Base-by-base conservation (phyloP, 2,888 invertebrate genomes). In the Standfussiana lucernea region DNA sequence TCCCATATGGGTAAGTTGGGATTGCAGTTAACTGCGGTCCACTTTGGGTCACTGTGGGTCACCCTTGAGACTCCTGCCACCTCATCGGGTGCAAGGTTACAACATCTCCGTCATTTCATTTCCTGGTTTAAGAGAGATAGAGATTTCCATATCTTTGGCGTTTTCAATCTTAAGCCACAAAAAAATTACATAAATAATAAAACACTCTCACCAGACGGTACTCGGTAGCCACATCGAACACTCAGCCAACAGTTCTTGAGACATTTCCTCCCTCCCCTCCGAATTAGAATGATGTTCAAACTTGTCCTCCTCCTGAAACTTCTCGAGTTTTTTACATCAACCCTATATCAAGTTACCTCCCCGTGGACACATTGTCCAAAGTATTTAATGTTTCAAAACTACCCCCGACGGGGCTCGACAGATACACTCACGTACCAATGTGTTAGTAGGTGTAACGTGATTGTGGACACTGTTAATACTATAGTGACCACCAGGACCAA, bases 221-320 rank as follows among this genome's bases (percentile, higher is more conserved):
- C 53, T 13, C 6, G 18, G 13, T 21, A 69, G n/a, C 21, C 18
- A 37, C n/a, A 2, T 21, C n/a, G 4, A 62, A 35, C n/a, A 15
- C 59, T 15, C 35, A 32, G 21, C 32, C 69, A 35, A 21, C 35
- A 42, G 18, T 18, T 21, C 37, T 28, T 56, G 13, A 62, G 28
- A 53, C 35, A 42, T 61, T 13, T 18, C 18, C 67, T 8, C 15
- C 40, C 28, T 24, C 24, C 45, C 35, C 32, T 70, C 18, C 32
- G n/a, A 69, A 56, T 71, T 56, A 72, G 62, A 62, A 69, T 68
- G 28, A 79, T 62, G 61, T 72, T 62, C n/a, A 45, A 75, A 71
- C 32, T 74, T 75, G 42, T 28, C 35, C 18, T 47, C 40, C 37
- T 11, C 13, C 24, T 32, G 50, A 62, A 28, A 35, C 21, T 65